These are phyloP conservation scores for Musca domestica DNA, from an alignment of 1,140 invertebrate species.

Conservation along the genomic window DNA sequence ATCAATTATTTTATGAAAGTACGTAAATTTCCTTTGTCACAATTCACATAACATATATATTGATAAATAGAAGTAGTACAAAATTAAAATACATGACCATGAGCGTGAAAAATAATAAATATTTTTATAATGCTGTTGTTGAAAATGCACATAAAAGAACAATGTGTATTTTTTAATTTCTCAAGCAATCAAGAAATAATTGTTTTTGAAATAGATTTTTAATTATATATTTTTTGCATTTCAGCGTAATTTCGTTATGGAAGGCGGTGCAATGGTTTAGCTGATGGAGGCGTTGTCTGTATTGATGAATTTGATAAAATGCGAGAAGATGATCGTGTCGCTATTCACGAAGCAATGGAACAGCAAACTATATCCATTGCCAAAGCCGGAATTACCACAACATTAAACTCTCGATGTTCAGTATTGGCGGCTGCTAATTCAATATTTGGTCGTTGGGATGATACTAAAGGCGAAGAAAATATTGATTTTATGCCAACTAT, in stretches of 20 bases:
- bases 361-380: slow-evolving; percentile 99
- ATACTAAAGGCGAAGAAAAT: slow-evolving; percentile 96
- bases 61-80: too few species aligned
- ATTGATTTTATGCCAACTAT: slow-evolving; percentile 99
- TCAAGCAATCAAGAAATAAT: not conserved
- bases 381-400: slow-evolving; percentile 98
- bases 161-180: too few species aligned
- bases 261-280: slow-evolving; percentile 99
- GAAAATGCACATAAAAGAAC: too few species aligned
- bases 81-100: too few species aligned
- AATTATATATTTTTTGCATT: slow-evolving; percentile 26
- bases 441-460: slow-evolving; percentile 98
- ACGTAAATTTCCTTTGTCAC: too few species aligned
- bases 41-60: too few species aligned
- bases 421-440: slow-evolving; percentile 98
- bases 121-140: too few species aligned
- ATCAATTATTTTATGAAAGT: too few species aligned
- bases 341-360: slow-evolving; percentile 99
- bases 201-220: not conserved
- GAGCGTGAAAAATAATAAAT: too few species aligned
- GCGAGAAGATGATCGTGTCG: slow-evolving; percentile 98
- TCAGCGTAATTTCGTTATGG: slow-evolving; percentile 97
- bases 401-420: slow-evolving; percentile 95
- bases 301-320: slow-evolving; percentile 99
- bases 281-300: slow-evolving; percentile 98